Conservation (phyloP, 2,113 vertebrate genomes). For the Xerus inauris region DNA sequence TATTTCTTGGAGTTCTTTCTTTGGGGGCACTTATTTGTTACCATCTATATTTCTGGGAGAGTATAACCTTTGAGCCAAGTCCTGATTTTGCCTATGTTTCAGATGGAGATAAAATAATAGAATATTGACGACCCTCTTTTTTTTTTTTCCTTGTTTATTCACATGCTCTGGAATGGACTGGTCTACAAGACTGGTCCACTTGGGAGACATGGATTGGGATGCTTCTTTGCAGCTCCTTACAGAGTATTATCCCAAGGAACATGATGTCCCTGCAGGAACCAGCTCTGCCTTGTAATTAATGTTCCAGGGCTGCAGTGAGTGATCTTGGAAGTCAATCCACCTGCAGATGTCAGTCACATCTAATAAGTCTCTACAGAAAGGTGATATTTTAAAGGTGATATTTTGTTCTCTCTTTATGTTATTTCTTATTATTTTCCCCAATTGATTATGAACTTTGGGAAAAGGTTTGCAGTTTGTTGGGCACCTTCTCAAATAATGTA, state of each 20-base stretch:
- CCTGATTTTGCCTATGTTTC: background rate
- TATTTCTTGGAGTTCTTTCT: background rate
- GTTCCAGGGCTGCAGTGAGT: background rate
- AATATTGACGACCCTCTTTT: background rate
- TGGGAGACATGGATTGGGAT: background rate
- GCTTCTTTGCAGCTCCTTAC: background rate
- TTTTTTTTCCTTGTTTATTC: background rate
- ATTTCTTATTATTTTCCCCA: background rate
- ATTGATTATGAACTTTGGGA: background rate
- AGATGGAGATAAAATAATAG: background rate
- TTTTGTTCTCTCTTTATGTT: background rate
- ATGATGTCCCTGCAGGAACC: background rate
- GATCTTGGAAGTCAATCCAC: background rate
- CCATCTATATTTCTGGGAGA: fast-evolving
- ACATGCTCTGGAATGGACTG: too few relatives aligned
- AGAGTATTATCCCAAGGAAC: background rate
- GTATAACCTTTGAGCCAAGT: background rate
- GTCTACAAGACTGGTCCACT: background rate
- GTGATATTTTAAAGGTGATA: background rate
- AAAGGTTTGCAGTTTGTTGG: background rate
- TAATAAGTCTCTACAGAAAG: background rate
- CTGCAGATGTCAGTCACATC: background rate
- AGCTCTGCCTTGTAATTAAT: background rate
- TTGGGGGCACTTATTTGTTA: background rate
- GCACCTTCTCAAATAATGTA: background rate